Evolutionary conservation across 2,888 invertebrate genomes (phyloP), one percentile per base, ranked within the genome.

Genomic region (Leptinotarsa juncta): DNA sequence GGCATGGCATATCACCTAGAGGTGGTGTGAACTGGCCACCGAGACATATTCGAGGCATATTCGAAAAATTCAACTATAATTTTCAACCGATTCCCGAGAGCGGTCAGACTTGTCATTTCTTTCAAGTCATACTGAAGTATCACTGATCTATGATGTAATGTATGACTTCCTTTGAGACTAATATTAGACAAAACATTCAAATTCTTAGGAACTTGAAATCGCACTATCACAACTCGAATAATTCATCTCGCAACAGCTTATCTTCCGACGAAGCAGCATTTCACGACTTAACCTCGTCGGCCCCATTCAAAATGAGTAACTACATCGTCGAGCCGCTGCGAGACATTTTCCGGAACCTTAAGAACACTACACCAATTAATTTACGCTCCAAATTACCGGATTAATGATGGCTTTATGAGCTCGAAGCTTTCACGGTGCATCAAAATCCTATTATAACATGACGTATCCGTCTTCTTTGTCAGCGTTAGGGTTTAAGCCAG

Each of bases 331-430:
- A 51, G 51, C 14, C 10, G 60, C 57, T 57, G 48, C 42, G 20
- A 68, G 51, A 51, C 68, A 55, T 26, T 42, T 69, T 57, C 48
- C 20, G 69, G 69, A 26, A 60, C 57, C 57, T 69, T 53, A 49
- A 69, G 69, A 69, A 69, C 69, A 69, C 57, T 55, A 69, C 55
- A 57, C 57, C 69, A 69, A 69, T 69, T 69, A 57, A 60, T 55
- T 57, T 20, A 18, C 42, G 55, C 55, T 57, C 57, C 32, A 69
- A 69, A 69, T 69, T 69, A 57, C 69, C 57, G 69, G 69, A 69
- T 69, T 69, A 69, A 69, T 69, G 69, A 69, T 69, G 69, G 57
- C 57, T 69, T 18, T 20, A 23, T 23, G 53, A 55, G 57, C 68
- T 69, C 48, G 12, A 12, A 55, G 42, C 57, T 57, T 57, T 57